phyloP scores from a whole-genome alignment of 2,888 invertebrate species.

The Dendrolimus houi region DNA sequence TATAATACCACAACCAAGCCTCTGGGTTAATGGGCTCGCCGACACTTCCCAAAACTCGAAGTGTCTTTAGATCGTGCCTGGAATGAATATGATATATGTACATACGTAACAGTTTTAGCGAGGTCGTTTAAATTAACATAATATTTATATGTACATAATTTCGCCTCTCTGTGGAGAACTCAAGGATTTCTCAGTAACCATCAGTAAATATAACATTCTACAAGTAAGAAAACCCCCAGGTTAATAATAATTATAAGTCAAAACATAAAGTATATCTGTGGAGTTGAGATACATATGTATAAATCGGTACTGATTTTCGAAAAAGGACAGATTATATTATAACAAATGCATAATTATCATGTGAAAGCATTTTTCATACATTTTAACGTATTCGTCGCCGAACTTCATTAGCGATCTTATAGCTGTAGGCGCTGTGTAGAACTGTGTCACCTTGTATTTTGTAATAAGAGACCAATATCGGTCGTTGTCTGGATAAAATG shows the following conservation, averaged over 20 bases:
- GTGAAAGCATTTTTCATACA: constrained; percentile 47
- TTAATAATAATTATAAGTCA: too few species aligned
- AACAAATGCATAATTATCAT: too few species aligned
- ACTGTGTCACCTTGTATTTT: constrained; percentile 96
- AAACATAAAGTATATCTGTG: too few species aligned
- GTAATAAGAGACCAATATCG: constrained; percentile 95
- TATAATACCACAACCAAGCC: constrained; percentile 98
- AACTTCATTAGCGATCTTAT: constrained; percentile 97
- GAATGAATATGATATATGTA: neutral
- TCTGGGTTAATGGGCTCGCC: constrained; percentile 99
- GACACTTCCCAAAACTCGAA: constrained; percentile 94
- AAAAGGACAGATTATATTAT: too few species aligned
- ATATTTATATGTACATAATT: too few species aligned
- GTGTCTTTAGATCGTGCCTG: constrained; percentile 79
- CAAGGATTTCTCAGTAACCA: too few species aligned
- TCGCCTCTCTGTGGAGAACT: too few species aligned
- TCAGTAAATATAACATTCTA: neutral
- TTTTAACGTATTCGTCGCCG: constrained; percentile 89
- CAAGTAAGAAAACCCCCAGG: too few species aligned
- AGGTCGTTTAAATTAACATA: too few species aligned
- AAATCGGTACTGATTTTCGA: too few species aligned
- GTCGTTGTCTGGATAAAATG: constrained; percentile 94
- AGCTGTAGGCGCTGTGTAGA: constrained; percentile 99
- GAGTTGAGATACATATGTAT: too few species aligned
- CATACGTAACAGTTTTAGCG: too few species aligned